phyloP scores from a whole-genome alignment of 2,113 vertebrate species.

The Nothocercus nigrocapillus region DNA sequence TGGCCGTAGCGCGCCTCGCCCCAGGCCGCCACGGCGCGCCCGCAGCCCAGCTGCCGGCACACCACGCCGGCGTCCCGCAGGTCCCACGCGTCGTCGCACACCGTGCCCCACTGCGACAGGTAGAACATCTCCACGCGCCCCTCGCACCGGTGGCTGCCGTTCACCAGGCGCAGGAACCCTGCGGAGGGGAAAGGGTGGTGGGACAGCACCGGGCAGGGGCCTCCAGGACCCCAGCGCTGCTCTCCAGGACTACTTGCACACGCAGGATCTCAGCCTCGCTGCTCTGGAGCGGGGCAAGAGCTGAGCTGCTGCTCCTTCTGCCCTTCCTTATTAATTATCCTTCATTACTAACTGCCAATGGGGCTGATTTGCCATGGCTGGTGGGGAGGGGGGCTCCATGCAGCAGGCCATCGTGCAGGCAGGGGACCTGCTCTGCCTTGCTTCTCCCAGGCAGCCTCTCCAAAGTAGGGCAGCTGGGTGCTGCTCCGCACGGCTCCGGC shows the following conservation, averaged over 20 bases:
- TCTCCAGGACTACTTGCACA: too few relatives aligned
- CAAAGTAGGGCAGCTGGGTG: background rate
- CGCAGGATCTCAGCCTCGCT: background rate
- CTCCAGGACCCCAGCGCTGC: background rate
- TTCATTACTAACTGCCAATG: background rate
- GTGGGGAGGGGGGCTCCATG: background rate
- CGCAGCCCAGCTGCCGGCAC: conserved; percentile 89
- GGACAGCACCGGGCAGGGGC: background rate
- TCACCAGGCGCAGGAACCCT: conserved; percentile 87
- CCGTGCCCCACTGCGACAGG: conserved; percentile 88
- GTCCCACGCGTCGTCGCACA: conserved; percentile 97
- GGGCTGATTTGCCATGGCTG: background rate
- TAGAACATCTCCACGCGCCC: conserved; percentile 92
- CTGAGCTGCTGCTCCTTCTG: background rate
- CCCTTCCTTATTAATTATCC: background rate
- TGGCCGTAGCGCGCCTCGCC: conserved; percentile 86
- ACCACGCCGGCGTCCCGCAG: conserved; percentile 87
- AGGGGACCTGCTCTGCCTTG: background rate
- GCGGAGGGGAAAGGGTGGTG: background rate
- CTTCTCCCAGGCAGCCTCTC: too few relatives aligned
- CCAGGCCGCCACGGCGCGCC: conserved; percentile 78
- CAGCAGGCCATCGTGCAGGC: too few relatives aligned
- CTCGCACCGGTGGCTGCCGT: conserved; percentile 88
- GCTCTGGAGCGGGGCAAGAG: background rate
- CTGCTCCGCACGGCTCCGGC: background rate